These are phyloP conservation scores for Drosophila oshimai DNA, from an alignment of 1,140 invertebrate genomes.

Conservation along the genomic window DNA sequence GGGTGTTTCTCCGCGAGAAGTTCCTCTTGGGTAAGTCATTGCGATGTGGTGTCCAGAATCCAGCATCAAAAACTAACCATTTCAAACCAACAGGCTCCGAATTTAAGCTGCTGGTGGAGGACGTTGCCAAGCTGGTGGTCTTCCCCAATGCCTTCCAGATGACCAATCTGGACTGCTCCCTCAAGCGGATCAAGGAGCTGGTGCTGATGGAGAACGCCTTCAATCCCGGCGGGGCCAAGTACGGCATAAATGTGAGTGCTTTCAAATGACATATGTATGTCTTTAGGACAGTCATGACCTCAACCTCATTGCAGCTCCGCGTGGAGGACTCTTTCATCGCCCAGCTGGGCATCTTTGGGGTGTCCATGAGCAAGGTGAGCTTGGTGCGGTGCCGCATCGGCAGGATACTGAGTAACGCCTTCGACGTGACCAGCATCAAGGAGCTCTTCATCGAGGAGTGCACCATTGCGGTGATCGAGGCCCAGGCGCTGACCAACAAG, in stretches of 20 bases:
- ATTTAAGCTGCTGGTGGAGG: constrained; percentile 55
- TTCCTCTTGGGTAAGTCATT: constrained; percentile 60
- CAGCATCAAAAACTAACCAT: background rate
- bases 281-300: too few relatives aligned
- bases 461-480: constrained; percentile 55
- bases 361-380: constrained; percentile 62
- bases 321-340: constrained; percentile 49
- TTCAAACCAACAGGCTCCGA: constrained; percentile 29
- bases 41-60: too few relatives aligned
- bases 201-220: constrained; percentile 59
- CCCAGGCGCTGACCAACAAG: constrained; percentile 62
- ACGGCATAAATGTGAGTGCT: constrained; percentile 56
- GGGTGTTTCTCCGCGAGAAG: constrained; percentile 40
- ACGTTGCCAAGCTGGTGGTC: constrained; percentile 37
- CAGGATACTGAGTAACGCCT: constrained; percentile 48
- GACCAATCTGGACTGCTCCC: constrained; percentile 48
- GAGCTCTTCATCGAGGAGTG: constrained; percentile 58
- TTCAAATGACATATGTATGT: too few relatives aligned
- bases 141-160: constrained; percentile 60
- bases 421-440: constrained; percentile 71
- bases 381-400: constrained; percentile 55
- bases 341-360: constrained; percentile 54
- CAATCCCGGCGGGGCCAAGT: constrained; percentile 22
- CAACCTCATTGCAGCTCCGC: constrained; percentile 48
- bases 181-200: constrained; percentile 45